Evolutionary conservation across 2,113 vertebrate species (phyloP), one percentile per base, ranked within the genome.

Genomic region (Brachyhypopomus occidentalis): DNA sequence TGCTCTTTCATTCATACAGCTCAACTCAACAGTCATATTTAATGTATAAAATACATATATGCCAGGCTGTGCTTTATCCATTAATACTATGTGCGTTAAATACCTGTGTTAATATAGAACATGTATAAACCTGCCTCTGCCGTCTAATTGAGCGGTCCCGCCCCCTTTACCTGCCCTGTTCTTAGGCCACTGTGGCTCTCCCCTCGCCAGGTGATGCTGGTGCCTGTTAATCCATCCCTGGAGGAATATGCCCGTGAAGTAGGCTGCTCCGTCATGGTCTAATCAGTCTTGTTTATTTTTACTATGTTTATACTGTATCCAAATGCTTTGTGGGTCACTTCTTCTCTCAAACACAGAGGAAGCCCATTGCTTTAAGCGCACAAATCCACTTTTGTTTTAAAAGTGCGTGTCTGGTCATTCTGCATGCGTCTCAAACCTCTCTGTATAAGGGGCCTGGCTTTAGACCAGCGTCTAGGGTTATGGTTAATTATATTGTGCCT

Each of bases 131-230:
- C 1, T 75, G 1, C 27, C 0, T 36, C 2, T 45, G 3, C 36
- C 2, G 67, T 25, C 23, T 38, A 16, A 52, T 52, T 14, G 8
- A 11, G 12, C 1, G 8, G 5, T 4, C 41, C 9, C 41, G 30
- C 30, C 30, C 30, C 30, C 30, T 30, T 30, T 30, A 30, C 30
- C 30, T 30, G 30, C 41, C 41, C 52, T 77, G 81, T 82, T 71
- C 27, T 56, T 84, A 99, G 97, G 97, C 97, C 97, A 0, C 94
- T 99, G 83, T 99, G 97, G 97, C 80, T 99, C 8, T 98, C 97
- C 85, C 96, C 97, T 2, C 90, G 92, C 34, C 97, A 97, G 87
- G 88, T 98, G 72, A 97, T 98, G 96, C 85, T 98, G 9, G 95
- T 98, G 80, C 97, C 97, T 0, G 95, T 97, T 79, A 96, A 95